Conservation (phyloP, 30 jellyfish, hydroid and myxozoan species). For the Clytia hemisphaerica region DNA sequence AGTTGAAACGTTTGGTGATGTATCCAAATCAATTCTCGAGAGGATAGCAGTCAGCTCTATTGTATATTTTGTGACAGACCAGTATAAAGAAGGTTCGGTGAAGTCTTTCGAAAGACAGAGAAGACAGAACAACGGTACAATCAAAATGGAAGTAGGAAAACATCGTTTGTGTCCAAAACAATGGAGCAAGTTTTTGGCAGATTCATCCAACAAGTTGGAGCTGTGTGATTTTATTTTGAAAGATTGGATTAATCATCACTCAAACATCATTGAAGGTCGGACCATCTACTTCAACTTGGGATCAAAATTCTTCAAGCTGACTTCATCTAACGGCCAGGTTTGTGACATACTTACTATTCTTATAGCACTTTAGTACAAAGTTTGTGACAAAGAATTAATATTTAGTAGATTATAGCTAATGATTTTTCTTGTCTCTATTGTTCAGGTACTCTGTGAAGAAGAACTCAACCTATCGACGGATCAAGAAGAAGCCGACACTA, state of each 20-base stretch:
- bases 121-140: background rate
- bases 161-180: slow-evolving; percentile 31
- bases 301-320: too few species aligned
- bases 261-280: background rate
- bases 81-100: slow-evolving; percentile 13
- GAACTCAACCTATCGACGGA: slow-evolving; percentile 7
- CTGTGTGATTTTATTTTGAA: slow-evolving; percentile 11
- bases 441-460: background rate
- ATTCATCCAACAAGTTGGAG: slow-evolving; percentile 12
- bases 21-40: slow-evolving; percentile 13
- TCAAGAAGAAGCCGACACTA: too few species aligned
- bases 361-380: too few species aligned
- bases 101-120: background rate
- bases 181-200: slow-evolving; percentile 6
- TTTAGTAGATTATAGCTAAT: too few species aligned
- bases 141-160: slow-evolving; percentile 6
- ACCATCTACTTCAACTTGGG: too few species aligned
- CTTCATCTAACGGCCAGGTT: too few species aligned
- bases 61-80: slow-evolving; percentile 22
- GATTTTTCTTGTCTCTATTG: too few species aligned
- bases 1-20: slow-evolving; percentile 25
- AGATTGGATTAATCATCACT: slow-evolving; percentile 25
- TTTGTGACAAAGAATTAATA: too few species aligned
- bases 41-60: slow-evolving; percentile 15
- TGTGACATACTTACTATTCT: too few species aligned